phyloP scores from a whole-genome alignment of 2,797 vertebrate species.

The Emydoidea blandingii region DNA sequence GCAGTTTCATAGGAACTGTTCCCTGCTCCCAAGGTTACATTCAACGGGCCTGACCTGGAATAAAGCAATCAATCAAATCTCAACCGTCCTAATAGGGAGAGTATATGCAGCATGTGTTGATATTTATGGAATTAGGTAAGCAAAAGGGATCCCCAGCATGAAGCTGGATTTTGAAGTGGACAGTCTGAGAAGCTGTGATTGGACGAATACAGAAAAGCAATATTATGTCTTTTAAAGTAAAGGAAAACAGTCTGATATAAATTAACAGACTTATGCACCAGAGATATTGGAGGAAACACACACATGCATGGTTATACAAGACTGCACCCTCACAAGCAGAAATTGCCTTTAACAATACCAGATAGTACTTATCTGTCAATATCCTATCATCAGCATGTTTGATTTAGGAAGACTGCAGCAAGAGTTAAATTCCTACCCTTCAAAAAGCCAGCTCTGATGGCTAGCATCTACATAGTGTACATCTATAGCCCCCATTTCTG shows the following conservation, averaged over 20 bases:
- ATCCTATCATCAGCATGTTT: not conserved
- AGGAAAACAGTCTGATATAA: not conserved
- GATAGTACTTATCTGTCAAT: not conserved
- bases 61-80: slow-evolving; percentile 22
- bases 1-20: not conserved
- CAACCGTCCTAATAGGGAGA: not conserved
- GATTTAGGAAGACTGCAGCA: not conserved
- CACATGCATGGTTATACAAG: not conserved
- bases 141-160: rapidly evolving
- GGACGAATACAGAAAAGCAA: not conserved
- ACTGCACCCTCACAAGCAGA: not conserved
- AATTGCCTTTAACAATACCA: not conserved
- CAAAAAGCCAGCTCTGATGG: not conserved
- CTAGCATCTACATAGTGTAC: not conserved
- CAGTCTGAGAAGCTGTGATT: not conserved
- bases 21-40: slow-evolving; percentile 21
- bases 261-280: not conserved
- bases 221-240: not conserved
- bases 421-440: not conserved
- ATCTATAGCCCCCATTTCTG: not conserved
- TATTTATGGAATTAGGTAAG: not conserved
- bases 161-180: not conserved
- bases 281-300: not conserved
- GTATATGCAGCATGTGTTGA: rapidly evolving
- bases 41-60: slow-evolving; percentile 25